These are phyloP conservation scores for Patiria pectinifera DNA, from an alignment of 53 echinoderm and acorn worm genomes.

Conservation along the genomic window DNA sequence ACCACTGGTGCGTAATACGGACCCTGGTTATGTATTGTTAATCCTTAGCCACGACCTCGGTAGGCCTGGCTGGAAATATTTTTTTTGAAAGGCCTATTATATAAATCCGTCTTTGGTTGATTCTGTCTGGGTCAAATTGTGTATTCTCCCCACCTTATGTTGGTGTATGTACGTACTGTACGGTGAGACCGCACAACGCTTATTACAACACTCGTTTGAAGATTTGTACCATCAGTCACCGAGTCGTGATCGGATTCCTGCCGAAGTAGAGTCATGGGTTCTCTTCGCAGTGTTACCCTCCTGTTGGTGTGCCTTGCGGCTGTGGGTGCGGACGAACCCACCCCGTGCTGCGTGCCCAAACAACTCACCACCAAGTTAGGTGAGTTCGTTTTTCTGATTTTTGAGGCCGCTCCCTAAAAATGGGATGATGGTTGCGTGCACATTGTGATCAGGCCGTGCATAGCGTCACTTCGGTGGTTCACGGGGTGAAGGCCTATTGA, in stretches of 20 bases:
- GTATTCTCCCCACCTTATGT: too few relatives aligned
- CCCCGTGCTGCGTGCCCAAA: constrained; percentile 4
- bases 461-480: too few relatives aligned
- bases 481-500: too few relatives aligned
- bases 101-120: too few relatives aligned
- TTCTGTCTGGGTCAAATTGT: too few relatives aligned
- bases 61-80: too few relatives aligned
- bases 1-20: too few relatives aligned
- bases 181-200: not conserved
- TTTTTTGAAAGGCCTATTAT: too few relatives aligned
- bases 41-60: too few relatives aligned
- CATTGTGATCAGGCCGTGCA: not conserved
- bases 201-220: too few relatives aligned
- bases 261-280: not conserved
- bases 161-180: too few relatives aligned
- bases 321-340: not conserved
- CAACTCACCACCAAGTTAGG: not conserved
- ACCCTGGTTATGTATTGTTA: too few relatives aligned
- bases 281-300: not conserved
- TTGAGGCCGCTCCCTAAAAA: not conserved
- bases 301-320: not conserved
- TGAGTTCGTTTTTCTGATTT: not conserved
- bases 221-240: not conserved
- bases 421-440: not conserved
- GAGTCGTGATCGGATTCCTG: not conserved